Evolutionary conservation across 2,888 invertebrate species (phyloP).

Genomic region (Drosophila putrida): DNA sequence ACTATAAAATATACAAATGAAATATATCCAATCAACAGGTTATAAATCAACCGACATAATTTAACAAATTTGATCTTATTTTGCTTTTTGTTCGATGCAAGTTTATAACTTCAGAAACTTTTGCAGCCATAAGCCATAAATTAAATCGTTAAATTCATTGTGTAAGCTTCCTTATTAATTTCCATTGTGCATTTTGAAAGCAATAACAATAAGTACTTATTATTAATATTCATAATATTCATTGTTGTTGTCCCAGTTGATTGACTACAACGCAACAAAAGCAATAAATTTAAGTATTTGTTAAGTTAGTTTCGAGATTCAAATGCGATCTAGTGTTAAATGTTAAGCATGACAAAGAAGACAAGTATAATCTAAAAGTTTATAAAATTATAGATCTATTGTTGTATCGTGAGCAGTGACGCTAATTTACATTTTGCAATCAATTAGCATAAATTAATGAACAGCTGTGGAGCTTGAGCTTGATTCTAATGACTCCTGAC

Average conservation of each 20-base stretch:
- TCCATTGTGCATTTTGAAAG: slow-evolving; percentile 49
- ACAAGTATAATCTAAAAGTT: slow-evolving; percentile 25
- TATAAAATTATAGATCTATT: slow-evolving; percentile 53
- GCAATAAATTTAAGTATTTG: slow-evolving; percentile 32
- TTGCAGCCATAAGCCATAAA: slow-evolving; percentile 43
- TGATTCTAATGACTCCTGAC: slow-evolving; percentile 63
- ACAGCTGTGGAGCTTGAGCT: slow-evolving; percentile 32
- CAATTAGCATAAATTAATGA: slow-evolving; percentile 71
- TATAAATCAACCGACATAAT: slow-evolving; percentile 3
- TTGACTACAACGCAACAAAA: slow-evolving; percentile 59
- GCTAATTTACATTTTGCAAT: slow-evolving; percentile 57
- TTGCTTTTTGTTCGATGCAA: not conserved
- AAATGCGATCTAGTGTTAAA: slow-evolving; percentile 43
- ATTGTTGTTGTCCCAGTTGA: slow-evolving; percentile 44
- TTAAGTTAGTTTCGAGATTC: slow-evolving; percentile 13
- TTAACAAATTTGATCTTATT: slow-evolving; percentile 3
- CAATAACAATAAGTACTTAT: slow-evolving; percentile 31
- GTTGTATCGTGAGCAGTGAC: slow-evolving; percentile 54
- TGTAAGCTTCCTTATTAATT: slow-evolving; percentile 54
- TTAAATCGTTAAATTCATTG: slow-evolving; percentile 53
- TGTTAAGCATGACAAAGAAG: slow-evolving; percentile 14
- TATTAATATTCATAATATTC: slow-evolving; percentile 21
- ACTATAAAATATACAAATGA: not conserved
- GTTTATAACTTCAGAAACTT: slow-evolving; percentile 11
- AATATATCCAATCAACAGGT: not conserved